phyloP scores from a whole-genome alignment of 1,140 invertebrate species.

The Gonioctena quinquepunctata region DNA sequence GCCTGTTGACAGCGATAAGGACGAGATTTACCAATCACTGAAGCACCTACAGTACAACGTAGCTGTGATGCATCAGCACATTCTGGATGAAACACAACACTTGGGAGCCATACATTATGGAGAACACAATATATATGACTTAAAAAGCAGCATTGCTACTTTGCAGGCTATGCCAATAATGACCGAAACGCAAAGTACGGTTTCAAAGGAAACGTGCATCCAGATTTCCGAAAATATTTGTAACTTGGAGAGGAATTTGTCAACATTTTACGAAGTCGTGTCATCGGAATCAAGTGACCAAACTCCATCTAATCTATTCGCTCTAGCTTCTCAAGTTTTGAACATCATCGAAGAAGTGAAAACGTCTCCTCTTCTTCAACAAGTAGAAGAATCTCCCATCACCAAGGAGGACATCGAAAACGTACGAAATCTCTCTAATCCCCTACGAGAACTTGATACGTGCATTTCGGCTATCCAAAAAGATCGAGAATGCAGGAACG shows the following conservation, averaged over 20 bases:
- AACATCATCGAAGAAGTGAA: conserved; percentile 46
- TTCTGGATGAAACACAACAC: conserved; percentile 39
- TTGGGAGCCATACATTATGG: conserved; percentile 15
- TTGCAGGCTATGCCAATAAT: conserved; percentile 44
- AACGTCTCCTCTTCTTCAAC: conserved; percentile 27
- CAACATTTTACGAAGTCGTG: conserved; percentile 38
- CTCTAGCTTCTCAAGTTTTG: conserved; percentile 43
- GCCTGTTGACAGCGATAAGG: conserved; percentile 12
- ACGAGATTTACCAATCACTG: conserved; percentile 30
- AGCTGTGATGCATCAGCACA: conserved; percentile 46
- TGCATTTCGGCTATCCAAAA: conserved; percentile 36
- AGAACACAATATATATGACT: conserved; percentile 34
- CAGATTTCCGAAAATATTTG: conserved; percentile 37
- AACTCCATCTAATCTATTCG: conserved; percentile 35
- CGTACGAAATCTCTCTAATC: conserved; percentile 35
- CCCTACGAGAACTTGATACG: conserved; percentile 35
- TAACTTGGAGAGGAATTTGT: conserved; percentile 43
- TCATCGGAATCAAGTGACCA: conserved; percentile 40
- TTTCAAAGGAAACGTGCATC: conserved; percentile 18
- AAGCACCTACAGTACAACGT: conserved; percentile 47
- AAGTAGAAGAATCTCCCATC: conserved; percentile 18
- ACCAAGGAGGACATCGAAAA: conserved; percentile 37
- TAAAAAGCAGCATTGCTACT: conserved; percentile 42
- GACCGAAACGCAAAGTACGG: conserved; percentile 8
- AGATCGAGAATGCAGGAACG: conserved; percentile 31